phyloP scores from a whole-genome alignment of 2,113 vertebrate genomes.

The Bos indicus region DNA sequence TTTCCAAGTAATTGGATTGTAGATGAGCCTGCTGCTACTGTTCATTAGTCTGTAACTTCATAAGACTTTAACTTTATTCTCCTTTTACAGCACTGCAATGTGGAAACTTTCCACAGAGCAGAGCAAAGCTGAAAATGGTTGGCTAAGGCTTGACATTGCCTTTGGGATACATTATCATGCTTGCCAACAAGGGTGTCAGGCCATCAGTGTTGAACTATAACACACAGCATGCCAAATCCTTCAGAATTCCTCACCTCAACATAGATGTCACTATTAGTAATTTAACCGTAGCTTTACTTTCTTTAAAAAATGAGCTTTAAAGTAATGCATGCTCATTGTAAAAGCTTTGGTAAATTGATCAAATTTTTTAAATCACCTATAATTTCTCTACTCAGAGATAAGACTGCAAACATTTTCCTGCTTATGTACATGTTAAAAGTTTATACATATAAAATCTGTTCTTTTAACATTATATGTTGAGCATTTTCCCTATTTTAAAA shows the following conservation, averaged over 20 bases:
- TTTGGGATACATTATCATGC: background rate
- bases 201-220: background rate
- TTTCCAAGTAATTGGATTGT: conserved; percentile 71
- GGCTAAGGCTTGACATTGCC: background rate
- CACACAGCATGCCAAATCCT: background rate
- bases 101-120: conserved; percentile 53
- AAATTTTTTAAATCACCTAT: background rate
- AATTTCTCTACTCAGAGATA: background rate
- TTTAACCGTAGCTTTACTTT: background rate
- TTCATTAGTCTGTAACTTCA: conserved; percentile 70
- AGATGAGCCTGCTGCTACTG: conserved; percentile 64
- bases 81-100: conserved; percentile 56
- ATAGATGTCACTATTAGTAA: background rate
- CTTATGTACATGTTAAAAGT: background rate
- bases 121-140: conserved; percentile 39
- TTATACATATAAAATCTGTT: background rate
- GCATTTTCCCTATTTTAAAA: background rate
- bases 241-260: background rate
- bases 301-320: background rate
- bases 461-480: background rate
- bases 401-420: background rate
- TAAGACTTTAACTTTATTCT: conserved; percentile 54
- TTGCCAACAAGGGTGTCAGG: background rate
- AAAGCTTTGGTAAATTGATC: background rate
- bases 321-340: background rate